Conservation (phyloP, 2,113 vertebrate genomes). For the Gopherus flavomarginatus region DNA sequence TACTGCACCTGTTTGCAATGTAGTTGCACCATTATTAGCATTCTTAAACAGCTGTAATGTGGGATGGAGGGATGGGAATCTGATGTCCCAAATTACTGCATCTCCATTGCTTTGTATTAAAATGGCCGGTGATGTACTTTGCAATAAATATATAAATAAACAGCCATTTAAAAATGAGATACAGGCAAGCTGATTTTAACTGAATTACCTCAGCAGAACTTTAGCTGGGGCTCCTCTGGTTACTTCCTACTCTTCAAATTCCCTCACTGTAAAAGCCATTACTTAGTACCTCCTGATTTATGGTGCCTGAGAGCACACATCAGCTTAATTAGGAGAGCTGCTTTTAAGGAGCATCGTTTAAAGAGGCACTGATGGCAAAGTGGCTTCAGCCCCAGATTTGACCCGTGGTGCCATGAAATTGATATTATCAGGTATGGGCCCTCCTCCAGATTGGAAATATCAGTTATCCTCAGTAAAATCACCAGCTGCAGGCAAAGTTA, state of each 20-base stretch:
- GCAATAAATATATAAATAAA: constrained; percentile 57
- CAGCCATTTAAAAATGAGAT: constrained; percentile 20
- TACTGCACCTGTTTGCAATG: constrained; percentile 72
- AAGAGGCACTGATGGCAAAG: accelerated
- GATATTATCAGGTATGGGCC: accelerated
- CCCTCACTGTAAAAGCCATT: constrained; percentile 10
- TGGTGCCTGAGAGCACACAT: neutral
- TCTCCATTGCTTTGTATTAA: constrained; percentile 54
- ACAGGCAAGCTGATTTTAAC: neutral
- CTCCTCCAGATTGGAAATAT: neutral
- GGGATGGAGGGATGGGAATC: constrained; percentile 1
- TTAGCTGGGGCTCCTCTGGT: constrained; percentile 2
- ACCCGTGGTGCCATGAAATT: neutral
- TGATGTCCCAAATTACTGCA: constrained; percentile 62
- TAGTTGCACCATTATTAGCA: constrained; percentile 3
- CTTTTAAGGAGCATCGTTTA: neutral
- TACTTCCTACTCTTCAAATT: constrained; percentile 10
- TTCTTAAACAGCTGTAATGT: constrained; percentile 62
- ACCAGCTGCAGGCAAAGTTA: accelerated
- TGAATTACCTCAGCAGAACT: neutral
- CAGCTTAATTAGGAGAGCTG: neutral
- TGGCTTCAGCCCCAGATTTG: neutral
- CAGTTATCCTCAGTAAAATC: neutral
- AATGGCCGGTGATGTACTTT: constrained; percentile 35
- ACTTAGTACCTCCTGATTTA: constrained; percentile 21